Evolutionary conservation across 1,140 invertebrate species (phyloP).

Genomic region (Drosophila setifemur): DNA sequence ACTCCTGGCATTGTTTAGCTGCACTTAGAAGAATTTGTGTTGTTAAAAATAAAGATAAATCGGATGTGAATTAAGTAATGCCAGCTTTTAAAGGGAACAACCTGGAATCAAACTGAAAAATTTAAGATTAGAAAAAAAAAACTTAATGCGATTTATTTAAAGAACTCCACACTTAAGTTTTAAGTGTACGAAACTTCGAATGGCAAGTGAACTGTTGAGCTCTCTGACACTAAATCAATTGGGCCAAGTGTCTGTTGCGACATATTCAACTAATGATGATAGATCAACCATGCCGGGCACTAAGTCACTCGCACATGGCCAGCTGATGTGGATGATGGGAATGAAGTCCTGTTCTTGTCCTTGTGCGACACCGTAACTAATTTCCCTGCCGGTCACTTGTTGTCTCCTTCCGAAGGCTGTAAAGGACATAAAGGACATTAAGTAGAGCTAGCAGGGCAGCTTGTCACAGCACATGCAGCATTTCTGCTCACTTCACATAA

Average conservation of each 20-base stretch:
- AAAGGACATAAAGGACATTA: conserved; percentile 22
- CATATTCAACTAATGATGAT: conserved; percentile 59
- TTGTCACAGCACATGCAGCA: conserved; percentile 21
- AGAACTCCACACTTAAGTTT: too few species aligned
- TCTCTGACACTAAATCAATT: conserved; percentile 55
- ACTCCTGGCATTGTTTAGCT: not conserved
- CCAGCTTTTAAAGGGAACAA: too few species aligned
- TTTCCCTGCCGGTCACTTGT: conserved; percentile 43
- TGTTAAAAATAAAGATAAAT: too few species aligned
- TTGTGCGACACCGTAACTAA: conserved; percentile 55
- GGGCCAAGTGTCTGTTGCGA: conserved; percentile 55
- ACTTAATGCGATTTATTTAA: too few species aligned
- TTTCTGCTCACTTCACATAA: conserved; percentile 5
- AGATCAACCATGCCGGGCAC: conserved; percentile 37
- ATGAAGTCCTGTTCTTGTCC: conserved; percentile 5
- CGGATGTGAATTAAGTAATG: too few species aligned
- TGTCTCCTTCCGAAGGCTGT: conserved; percentile 16
- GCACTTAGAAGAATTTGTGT: too few species aligned
- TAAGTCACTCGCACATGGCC: conserved; percentile 47
- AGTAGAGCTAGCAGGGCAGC: conserved; percentile 16
- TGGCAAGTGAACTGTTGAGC: conserved; percentile 38
- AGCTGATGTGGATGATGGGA: not conserved
- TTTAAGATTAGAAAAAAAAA: too few species aligned
- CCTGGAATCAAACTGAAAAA: too few species aligned
- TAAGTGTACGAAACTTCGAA: too few species aligned